Conservation (phyloP, 2,888 invertebrate species). For the Caenorhabditis plicata region DNA sequence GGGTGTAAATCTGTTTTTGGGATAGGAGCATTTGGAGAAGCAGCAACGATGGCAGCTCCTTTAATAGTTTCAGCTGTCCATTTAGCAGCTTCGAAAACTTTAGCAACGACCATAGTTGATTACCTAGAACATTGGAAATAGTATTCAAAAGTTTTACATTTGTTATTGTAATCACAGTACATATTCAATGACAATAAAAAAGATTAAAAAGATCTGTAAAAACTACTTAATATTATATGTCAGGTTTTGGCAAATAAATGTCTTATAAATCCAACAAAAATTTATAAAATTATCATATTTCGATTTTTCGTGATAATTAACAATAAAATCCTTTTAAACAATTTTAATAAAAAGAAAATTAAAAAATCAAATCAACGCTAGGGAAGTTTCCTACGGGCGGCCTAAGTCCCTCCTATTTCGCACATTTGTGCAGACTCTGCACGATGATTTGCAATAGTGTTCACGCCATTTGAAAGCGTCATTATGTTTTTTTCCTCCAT, state of each 20-base stretch:
- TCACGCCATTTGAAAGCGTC: neutral
- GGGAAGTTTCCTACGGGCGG: no score
- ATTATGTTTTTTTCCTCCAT: neutral
- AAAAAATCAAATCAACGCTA: no score
- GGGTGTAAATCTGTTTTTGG: constrained; percentile 58
- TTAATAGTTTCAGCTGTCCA: constrained; percentile 57
- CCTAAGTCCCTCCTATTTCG: no score
- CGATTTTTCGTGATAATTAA: no score
- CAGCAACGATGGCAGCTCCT: constrained; percentile 52
- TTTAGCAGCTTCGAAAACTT: constrained; percentile 52
- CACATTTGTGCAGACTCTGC: no score
- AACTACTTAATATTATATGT: no score
- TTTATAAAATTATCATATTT: neutral
- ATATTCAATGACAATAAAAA: no score
- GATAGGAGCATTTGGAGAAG: constrained; percentile 52
- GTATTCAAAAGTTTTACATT: neutral
- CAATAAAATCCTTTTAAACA: no score
- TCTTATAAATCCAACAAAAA: neutral
- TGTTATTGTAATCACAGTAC: no score
- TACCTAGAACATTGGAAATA: constrained; percentile 11
- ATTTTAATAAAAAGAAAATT: no score
- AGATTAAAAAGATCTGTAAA: no score
- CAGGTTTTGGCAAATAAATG: neutral
- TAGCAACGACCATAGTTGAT: constrained; percentile 54
- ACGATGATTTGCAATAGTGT: neutral